Conservation (phyloP, 2,888 invertebrate genomes). For the Drosophila diplacantha region DNA sequence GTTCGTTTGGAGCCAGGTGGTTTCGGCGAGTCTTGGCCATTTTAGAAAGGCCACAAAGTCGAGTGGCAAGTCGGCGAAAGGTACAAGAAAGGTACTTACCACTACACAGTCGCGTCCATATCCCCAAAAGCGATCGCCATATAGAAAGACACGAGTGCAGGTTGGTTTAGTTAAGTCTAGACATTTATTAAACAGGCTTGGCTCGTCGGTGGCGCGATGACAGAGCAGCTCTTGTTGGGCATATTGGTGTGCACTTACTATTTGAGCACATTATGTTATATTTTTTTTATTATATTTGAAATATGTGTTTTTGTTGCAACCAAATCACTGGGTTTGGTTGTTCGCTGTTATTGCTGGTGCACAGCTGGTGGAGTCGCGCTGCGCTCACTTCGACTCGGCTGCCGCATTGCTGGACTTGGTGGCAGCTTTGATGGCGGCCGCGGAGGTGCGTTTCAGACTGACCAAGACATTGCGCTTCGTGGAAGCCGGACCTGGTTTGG, state of each 20-base stretch:
- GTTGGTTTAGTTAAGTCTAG: slow-evolving; percentile 47
- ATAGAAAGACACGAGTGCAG: slow-evolving; percentile 22
- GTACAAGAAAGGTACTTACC: slow-evolving; percentile 30
- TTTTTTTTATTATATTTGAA: slow-evolving; percentile 22
- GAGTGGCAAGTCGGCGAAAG: slow-evolving; percentile 26
- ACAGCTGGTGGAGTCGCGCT: slow-evolving; percentile 10
- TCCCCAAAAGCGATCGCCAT: not conserved
- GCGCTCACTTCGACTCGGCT: slow-evolving; percentile 49
- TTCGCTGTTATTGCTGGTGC: slow-evolving; percentile 11
- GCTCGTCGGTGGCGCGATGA: slow-evolving; percentile 12
- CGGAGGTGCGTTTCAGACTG: slow-evolving; percentile 59
- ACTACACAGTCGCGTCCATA: slow-evolving; percentile 5
- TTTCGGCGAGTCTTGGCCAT: slow-evolving; percentile 16
- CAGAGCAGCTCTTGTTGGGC: slow-evolving; percentile 21
- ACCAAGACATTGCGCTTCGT: slow-evolving; percentile 58
- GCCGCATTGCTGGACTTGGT: slow-evolving; percentile 47
- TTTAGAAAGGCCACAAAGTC: slow-evolving; percentile 37
- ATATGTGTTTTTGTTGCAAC: slow-evolving; percentile 45
- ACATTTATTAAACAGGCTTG: slow-evolving; percentile 58
- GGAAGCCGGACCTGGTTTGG: slow-evolving; percentile 57
- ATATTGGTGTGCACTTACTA: slow-evolving; percentile 12
- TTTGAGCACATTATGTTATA: slow-evolving; percentile 21
- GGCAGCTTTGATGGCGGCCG: slow-evolving; percentile 51
- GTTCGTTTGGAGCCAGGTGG: slow-evolving; percentile 26
- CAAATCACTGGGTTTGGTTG: slow-evolving; percentile 49